phyloP scores from a whole-genome alignment of 1,140 invertebrate species.

The Eufriesea mexicana region DNA sequence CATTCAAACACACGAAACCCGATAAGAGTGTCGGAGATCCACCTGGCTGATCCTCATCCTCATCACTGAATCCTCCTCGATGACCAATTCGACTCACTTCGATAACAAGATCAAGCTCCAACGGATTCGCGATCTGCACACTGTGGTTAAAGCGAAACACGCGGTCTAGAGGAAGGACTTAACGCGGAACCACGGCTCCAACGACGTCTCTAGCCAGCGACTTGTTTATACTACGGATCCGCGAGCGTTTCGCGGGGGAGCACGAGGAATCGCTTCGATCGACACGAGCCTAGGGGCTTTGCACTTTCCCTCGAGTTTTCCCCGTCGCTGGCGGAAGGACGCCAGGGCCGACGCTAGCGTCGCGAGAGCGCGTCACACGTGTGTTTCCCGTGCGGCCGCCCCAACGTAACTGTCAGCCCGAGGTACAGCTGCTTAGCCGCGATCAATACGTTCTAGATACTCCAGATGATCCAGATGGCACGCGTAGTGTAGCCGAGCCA shows the following conservation, averaged over 20 bases:
- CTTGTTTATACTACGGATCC: background rate
- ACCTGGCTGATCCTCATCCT: background rate
- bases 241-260: background rate
- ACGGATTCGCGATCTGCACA: no score
- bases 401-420: conserved; percentile 76
- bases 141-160: no score
- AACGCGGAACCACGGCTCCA: no score
- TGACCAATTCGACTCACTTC: background rate
- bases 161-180: no score
- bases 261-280: conserved; percentile 12
- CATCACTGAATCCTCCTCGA: background rate
- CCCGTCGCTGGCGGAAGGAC: conserved; percentile 31
- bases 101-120: background rate
- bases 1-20: background rate
- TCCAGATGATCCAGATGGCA: conserved; percentile 73
- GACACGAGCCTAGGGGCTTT: background rate
- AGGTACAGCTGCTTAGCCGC: conserved; percentile 73
- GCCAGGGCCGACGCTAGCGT: conserved; percentile 49
- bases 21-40: background rate
- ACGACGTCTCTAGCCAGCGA: no score
- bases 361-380: conserved; percentile 62
- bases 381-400: conserved; percentile 76
- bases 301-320: conserved; percentile 34
- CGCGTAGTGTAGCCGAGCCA: conserved; percentile 47
- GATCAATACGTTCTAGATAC: conserved; percentile 80